phyloP scores from a whole-genome alignment of 1,140 invertebrate genomes.

The Aphaenogaster rudis region DNA sequence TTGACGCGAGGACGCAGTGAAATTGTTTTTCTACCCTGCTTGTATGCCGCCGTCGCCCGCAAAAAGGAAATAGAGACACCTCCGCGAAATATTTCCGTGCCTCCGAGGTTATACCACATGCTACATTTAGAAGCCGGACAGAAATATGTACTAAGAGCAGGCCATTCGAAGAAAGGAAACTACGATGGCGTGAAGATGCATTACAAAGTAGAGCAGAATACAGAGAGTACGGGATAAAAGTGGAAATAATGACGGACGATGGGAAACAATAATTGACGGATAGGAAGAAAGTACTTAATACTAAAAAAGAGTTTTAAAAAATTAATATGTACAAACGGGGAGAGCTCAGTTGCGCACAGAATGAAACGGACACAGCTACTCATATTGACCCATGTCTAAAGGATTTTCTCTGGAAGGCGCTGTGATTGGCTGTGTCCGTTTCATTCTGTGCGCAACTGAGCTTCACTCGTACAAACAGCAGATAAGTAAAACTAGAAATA shows the following conservation, averaged over 20 bases:
- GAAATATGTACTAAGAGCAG: slow-evolving; percentile 17
- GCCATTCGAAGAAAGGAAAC: slow-evolving; percentile 7
- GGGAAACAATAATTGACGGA: background rate
- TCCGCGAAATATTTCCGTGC: slow-evolving; percentile 36
- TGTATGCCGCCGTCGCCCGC: slow-evolving; percentile 1
- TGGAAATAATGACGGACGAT: background rate
- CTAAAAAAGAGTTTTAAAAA: background rate
- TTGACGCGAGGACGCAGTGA: slow-evolving; percentile 39
- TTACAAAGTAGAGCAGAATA: background rate
- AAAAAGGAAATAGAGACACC: slow-evolving; percentile 46
- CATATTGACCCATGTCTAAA: too few relatives aligned
- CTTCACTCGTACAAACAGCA: background rate
- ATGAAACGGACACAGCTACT: too few relatives aligned
- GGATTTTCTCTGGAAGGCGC: too few relatives aligned
- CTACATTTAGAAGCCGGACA: slow-evolving; percentile 17
- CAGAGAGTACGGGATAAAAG: background rate
- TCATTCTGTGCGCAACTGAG: too few relatives aligned
- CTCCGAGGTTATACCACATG: slow-evolving; percentile 1
- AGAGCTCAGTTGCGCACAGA: too few relatives aligned
- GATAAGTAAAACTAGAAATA: background rate
- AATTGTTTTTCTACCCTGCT: slow-evolving; percentile 70
- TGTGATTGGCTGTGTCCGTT: too few relatives aligned
- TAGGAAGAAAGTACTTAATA: background rate
- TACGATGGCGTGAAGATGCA: background rate
- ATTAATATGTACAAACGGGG: too few relatives aligned